Evolutionary conservation across 1,140 invertebrate species (phyloP).

Genomic region (Diprion similis): DNA sequence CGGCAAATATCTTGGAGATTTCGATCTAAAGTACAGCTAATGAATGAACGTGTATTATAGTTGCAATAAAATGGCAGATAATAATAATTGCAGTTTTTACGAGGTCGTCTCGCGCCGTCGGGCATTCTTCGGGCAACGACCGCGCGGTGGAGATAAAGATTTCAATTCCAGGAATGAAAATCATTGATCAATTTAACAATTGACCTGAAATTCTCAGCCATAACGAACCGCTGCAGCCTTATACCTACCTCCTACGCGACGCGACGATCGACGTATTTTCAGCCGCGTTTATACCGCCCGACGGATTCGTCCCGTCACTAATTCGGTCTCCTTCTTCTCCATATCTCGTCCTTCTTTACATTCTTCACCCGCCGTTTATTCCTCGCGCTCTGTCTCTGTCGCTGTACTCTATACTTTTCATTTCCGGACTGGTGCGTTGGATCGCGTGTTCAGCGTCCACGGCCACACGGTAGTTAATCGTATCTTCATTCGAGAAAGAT

Average conservation of each 20-base stretch:
- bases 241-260: conserved; percentile 47
- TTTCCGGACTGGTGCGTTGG: conserved; percentile 55
- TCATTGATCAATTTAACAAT: conserved; percentile 58
- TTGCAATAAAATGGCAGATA: conserved; percentile 34
- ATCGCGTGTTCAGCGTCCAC: conserved; percentile 47
- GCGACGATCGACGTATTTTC: conserved; percentile 38
- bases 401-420: conserved; percentile 36
- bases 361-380: conserved; percentile 9
- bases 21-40: conserved; percentile 7
- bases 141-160: conserved; percentile 44
- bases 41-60: neutral
- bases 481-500: neutral
- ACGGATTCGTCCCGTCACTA: neutral
- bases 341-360: conserved; percentile 11
- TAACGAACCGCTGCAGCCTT: conserved; percentile 41
- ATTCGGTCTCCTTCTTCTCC: neutral
- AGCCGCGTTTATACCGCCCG: neutral
- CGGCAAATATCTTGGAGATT: neutral
- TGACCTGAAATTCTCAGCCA: conserved; percentile 53
- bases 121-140: conserved; percentile 14
- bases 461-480: neutral
- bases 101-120: conserved; percentile 38
- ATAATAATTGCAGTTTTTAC: conserved; percentile 57
- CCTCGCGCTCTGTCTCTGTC: neutral
- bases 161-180: conserved; percentile 59